These are phyloP conservation scores for Anthoscopus minutus DNA, from an alignment of 2,113 vertebrate species.

Conservation along the genomic window DNA sequence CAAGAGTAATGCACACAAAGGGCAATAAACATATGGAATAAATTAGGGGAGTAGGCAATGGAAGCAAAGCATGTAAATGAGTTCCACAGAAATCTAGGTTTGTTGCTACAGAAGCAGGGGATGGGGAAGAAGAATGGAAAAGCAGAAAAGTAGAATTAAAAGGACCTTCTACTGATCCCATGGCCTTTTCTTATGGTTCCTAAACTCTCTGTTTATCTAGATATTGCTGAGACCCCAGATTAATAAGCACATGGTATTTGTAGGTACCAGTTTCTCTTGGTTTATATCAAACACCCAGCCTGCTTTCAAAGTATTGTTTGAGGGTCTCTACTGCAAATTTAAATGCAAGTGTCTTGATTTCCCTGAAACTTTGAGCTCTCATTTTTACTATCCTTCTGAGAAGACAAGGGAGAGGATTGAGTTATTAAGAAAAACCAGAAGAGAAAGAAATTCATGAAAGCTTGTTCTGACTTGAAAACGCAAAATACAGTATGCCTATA, in stretches of 20 bases:
- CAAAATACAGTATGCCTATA: not conserved
- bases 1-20: constrained; percentile 33
- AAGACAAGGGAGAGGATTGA: not conserved
- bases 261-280: not conserved
- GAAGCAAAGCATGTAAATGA: constrained; percentile 56
- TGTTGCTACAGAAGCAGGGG: not conserved
- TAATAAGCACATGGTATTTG: not conserved
- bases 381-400: not conserved
- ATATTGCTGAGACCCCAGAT: not conserved
- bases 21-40: constrained; percentile 63
- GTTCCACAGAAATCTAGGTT: constrained; percentile 50
- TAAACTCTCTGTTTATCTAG: not conserved
- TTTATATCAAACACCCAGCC: not conserved
- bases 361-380: not conserved
- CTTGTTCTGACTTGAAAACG: not conserved
- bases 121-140: not conserved
- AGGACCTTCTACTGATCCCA: not conserved
- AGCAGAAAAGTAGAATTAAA: constrained; percentile 11
- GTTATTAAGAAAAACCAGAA: not conserved
- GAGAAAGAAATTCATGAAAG: not conserved
- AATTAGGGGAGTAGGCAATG: constrained; percentile 47
- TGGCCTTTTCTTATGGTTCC: not conserved
- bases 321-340: not conserved
- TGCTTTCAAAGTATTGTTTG: not conserved
- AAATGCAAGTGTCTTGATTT: not conserved